phyloP scores from a whole-genome alignment of 1,140 invertebrate species.

The Meloidogyne exigua region DNA sequence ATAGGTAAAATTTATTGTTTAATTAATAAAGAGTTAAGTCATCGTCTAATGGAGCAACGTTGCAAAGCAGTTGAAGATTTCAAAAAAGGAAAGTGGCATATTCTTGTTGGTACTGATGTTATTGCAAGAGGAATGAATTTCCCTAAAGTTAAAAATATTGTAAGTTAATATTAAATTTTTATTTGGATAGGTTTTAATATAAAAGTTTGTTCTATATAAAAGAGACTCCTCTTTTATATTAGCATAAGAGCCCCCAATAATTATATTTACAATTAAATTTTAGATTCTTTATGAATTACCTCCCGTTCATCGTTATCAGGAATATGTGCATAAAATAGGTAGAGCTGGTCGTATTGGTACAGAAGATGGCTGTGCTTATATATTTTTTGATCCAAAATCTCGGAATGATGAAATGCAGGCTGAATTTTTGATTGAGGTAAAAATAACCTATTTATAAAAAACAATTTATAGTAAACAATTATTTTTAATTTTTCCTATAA shows the following conservation, averaged over 20 bases:
- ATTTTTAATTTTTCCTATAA: too few relatives aligned
- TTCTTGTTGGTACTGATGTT: conserved; percentile 21
- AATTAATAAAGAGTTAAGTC: conserved; percentile 1
- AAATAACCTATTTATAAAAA: background rate
- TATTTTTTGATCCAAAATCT: conserved; percentile 74
- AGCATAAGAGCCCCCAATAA: too few relatives aligned
- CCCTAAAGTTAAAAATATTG: conserved; percentile 15
- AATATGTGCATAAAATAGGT: conserved; percentile 90
- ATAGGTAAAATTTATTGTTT: background rate
- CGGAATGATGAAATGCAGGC: conserved; percentile 8
- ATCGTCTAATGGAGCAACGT: conserved; percentile 24
- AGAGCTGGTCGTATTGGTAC: conserved; percentile 81
- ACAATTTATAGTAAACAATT: too few relatives aligned
- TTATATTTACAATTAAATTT: background rate
- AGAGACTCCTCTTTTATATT: too few relatives aligned
- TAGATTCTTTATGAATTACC: conserved; percentile 27
- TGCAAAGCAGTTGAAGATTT: conserved; percentile 16
- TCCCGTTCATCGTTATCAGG: conserved; percentile 7
- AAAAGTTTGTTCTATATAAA: too few relatives aligned
- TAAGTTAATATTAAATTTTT: background rate
- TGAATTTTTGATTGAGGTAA: conserved; percentile 11
- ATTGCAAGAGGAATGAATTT: conserved; percentile 28
- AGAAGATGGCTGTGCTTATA: conserved; percentile 76
- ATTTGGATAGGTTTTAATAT: too few relatives aligned
- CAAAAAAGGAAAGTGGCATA: conserved; percentile 13